Percentiles rank a stretch among this genome's conserved stretches.
phyloP scores from a whole-genome alignment of 2,888 invertebrate species.

The Drosophila birchii region DNA sequence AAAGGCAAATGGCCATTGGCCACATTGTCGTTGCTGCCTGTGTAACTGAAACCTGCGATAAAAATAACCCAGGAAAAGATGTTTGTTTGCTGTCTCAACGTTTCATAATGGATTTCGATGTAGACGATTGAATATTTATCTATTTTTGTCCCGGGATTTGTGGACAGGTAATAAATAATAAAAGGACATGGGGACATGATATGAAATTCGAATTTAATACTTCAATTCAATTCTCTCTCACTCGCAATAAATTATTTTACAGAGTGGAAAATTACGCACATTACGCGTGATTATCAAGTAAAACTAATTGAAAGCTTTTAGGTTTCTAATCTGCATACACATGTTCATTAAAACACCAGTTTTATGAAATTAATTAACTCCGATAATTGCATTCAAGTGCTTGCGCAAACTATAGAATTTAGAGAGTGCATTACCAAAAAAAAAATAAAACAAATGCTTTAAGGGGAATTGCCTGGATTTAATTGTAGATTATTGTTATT shows the following conservation, averaged over 20 bases:
- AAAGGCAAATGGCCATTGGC: slow-evolving; percentile 34
- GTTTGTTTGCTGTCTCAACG: slow-evolving; percentile 28
- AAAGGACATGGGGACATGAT: neutral
- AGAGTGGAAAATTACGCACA: neutral
- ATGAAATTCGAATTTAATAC: neutral
- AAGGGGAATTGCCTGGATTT: too few species aligned
- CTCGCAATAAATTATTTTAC: neutral
- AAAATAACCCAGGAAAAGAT: slow-evolving; percentile 25
- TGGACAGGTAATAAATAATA: slow-evolving; percentile 12
- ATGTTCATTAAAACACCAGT: slow-evolving; percentile 15
- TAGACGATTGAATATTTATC: slow-evolving; percentile 23
- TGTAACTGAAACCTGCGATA: slow-evolving; percentile 32
- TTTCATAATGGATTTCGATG: slow-evolving; percentile 24
- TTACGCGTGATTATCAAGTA: slow-evolving; percentile 12
- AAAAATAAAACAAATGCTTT: too few species aligned
- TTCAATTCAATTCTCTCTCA: neutral
- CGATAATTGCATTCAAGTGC: slow-evolving; percentile 20
- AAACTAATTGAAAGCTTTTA: slow-evolving; percentile 23
- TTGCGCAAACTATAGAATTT: neutral
- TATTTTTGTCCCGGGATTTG: slow-evolving; percentile 5
- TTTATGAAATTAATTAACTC: slow-evolving; percentile 17
- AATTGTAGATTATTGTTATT: too few species aligned
- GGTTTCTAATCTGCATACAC: slow-evolving; percentile 31
- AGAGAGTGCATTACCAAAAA: neutral
- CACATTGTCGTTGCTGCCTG: neutral